These are phyloP conservation scores for Xenopus borealis DNA, from an alignment of 2,113 vertebrate species.

Conservation along the genomic window DNA sequence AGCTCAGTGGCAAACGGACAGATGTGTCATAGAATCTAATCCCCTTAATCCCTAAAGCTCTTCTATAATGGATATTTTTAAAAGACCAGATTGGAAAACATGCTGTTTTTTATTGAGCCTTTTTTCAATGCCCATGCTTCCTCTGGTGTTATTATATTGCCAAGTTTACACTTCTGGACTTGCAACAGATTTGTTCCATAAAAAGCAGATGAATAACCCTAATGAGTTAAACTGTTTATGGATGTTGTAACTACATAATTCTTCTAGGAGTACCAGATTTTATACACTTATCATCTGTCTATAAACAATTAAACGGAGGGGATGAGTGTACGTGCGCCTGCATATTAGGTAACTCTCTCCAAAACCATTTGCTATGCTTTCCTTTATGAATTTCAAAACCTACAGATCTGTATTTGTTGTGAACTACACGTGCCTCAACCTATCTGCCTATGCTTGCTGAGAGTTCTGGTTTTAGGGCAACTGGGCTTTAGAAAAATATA, in stretches of 20 bases:
- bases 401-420: background rate
- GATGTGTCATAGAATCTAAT: slow-evolving; percentile 63
- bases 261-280: slow-evolving; percentile 5
- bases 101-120: slow-evolving; percentile 52
- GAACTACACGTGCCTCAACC: background rate
- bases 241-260: slow-evolving; percentile 40
- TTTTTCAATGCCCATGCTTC: slow-evolving; percentile 30
- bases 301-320: slow-evolving; percentile 15
- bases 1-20: slow-evolving; percentile 62
- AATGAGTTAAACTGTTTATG: slow-evolving; percentile 42
- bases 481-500: no score
- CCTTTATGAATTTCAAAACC: background rate
- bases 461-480: no score
- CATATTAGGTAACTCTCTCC: background rate
- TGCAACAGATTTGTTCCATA: slow-evolving; percentile 22
- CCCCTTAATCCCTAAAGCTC: slow-evolving; percentile 56
- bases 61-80: slow-evolving; percentile 61
- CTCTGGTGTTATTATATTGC: slow-evolving; percentile 14
- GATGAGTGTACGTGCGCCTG: background rate
- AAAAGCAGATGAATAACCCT: slow-evolving; percentile 43
- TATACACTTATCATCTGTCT: slow-evolving; percentile 23
- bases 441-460: no score
- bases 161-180: slow-evolving; percentile 26
- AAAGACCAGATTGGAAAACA: slow-evolving; percentile 59
- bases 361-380: background rate